phyloP scores from a whole-genome alignment of 1,140 invertebrate genomes.

The Popillia japonica region DNA sequence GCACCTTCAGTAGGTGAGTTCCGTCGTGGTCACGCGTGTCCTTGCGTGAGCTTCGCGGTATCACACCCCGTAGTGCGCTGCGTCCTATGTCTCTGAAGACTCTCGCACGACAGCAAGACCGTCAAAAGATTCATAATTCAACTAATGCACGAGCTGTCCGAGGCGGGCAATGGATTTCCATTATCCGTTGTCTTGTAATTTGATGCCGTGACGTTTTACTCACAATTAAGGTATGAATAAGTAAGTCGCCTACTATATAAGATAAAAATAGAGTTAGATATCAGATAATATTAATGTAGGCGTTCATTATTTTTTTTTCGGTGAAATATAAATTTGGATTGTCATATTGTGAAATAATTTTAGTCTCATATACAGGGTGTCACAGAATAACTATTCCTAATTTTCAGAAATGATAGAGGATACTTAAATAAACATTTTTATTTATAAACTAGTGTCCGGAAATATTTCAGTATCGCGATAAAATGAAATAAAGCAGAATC shows the following conservation, averaged over 20 bases:
- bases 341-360: too few species aligned
- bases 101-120: constrained; percentile 46
- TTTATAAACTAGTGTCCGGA: too few species aligned
- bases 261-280: constrained; percentile 6
- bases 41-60: constrained; percentile 44
- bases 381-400: too few species aligned
- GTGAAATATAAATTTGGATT: too few species aligned
- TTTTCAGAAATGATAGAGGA: too few species aligned
- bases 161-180: constrained; percentile 32
- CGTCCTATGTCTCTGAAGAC: constrained; percentile 45
- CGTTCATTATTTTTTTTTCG: neutral
- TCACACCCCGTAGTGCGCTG: constrained; percentile 42
- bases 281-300: neutral
- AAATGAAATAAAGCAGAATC: too few species aligned
- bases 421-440: too few species aligned
- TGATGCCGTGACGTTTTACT: neutral
- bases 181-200: constrained; percentile 42
- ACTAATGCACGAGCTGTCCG: constrained; percentile 38
- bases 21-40: constrained; percentile 42
- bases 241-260: neutral
- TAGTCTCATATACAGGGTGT: too few species aligned
- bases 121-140: constrained; percentile 50
- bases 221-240: constrained; percentile 11
- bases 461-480: too few species aligned
- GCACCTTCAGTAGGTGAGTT: constrained; percentile 2